Evolutionary conservation across 1,140 invertebrate species (phyloP).

Genomic region (Zaprionus ghesquierei): DNA sequence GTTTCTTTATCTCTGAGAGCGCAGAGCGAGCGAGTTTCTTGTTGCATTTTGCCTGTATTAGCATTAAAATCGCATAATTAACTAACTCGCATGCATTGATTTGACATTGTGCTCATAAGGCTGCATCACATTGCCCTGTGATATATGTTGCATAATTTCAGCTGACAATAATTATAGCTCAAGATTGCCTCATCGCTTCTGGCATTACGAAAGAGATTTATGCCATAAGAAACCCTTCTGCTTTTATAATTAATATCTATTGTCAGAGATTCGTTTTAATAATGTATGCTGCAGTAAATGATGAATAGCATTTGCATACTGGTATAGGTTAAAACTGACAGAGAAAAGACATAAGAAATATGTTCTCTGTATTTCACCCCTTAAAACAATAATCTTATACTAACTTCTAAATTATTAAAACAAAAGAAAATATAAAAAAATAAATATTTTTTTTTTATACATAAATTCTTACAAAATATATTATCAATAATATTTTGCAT

Average conservation of each 20-base stretch:
- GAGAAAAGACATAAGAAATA: too few species aligned
- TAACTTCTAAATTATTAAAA: too few species aligned
- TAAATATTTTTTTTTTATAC: too few species aligned
- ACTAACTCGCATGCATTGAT: background rate
- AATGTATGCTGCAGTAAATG: too few species aligned
- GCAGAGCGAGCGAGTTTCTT: background rate
- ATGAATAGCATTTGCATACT: too few species aligned
- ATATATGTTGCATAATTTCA: background rate
- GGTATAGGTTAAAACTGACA: too few species aligned
- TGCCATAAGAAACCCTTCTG: background rate
- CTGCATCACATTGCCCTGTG: background rate
- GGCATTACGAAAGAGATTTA: background rate
- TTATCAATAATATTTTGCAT: too few species aligned
- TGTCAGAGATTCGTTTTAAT: background rate
- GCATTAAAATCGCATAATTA: background rate
- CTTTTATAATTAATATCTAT: background rate
- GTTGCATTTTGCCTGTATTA: background rate
- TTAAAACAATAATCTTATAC: too few species aligned
- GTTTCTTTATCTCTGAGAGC: background rate
- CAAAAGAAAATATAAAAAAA: too few species aligned
- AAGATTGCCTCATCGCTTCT: background rate
- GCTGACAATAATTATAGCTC: background rate
- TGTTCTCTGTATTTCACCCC: too few species aligned
- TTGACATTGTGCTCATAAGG: background rate
- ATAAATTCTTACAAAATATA: too few species aligned